Percentiles rank a stretch among this genome's conserved stretches.
Conservation (phyloP, 2,113 vertebrate genomes). For the Tichodroma muraria region DNA sequence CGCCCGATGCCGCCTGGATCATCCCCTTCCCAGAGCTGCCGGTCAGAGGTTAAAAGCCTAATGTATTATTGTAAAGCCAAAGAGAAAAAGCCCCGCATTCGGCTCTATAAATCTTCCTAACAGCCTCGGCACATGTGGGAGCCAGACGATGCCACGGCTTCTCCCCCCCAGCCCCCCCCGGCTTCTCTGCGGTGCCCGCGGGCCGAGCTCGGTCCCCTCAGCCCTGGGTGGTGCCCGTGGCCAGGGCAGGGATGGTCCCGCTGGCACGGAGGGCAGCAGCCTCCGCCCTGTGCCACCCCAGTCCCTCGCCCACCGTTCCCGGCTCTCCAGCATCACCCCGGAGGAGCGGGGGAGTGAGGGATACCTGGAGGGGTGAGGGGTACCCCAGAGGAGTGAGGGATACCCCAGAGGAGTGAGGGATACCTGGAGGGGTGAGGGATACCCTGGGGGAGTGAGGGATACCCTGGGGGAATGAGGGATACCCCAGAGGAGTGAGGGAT, state of each 20-base stretch:
- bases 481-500: neutral
- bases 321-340: rapidly evolving
- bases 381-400: neutral
- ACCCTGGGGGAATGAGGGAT: neutral
- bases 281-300: neutral
- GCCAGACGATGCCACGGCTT: conserved; percentile 54
- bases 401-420: neutral
- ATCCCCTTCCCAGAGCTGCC: conserved; percentile 32
- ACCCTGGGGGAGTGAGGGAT: neutral
- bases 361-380: neutral
- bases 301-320: neutral
- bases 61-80: conserved; percentile 59
- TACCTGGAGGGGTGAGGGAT: rapidly evolving
- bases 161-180: neutral
- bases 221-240: rapidly evolving
- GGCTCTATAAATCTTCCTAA: conserved; percentile 70
- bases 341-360: neutral
- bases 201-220: neutral
- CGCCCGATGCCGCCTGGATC: conserved; percentile 32
- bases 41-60: conserved; percentile 74
- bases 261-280: neutral
- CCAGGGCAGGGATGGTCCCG: rapidly evolving
- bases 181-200: neutral
- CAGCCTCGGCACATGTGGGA: conserved; percentile 70
- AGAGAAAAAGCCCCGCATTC: conserved; percentile 43